These are phyloP conservation scores for Bombus sibiricus DNA, from an alignment of 1,140 invertebrate genomes.

Conservation along the genomic window DNA sequence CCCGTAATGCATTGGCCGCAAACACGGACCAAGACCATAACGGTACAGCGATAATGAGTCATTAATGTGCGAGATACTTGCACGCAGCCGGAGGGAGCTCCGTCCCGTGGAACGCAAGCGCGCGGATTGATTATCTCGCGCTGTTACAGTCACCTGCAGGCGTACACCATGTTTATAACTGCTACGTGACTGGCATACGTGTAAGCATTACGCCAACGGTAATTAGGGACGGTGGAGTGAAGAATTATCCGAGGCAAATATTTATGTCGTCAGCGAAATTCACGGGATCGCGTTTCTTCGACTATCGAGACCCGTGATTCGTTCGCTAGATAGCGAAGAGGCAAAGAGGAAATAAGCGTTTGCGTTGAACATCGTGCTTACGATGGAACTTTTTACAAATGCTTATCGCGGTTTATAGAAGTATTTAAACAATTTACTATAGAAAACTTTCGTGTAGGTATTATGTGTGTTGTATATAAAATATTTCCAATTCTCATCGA, in stretches of 20 bases:
- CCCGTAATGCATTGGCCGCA: conserved; percentile 57
- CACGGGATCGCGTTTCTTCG: conserved; percentile 42
- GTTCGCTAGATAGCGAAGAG: conserved; percentile 10
- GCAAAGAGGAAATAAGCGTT: not conserved
- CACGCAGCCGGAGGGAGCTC: conserved; percentile 26
- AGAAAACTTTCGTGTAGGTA: no score
- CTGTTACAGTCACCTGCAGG: conserved; percentile 68
- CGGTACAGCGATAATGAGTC: conserved; percentile 68
- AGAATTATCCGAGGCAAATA: conserved; percentile 66
- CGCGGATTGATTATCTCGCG: conserved; percentile 69
- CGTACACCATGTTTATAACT: conserved; percentile 67
- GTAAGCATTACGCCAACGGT: conserved; percentile 44
- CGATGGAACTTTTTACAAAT: no score
- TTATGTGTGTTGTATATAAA: no score
- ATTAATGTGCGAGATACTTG: conserved; percentile 69
- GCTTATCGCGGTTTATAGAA: no score
- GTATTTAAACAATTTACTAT: not conserved
- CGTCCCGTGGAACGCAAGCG: conserved; percentile 39
- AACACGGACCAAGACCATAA: conserved; percentile 65
- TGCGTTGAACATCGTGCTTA: no score
- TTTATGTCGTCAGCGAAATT: conserved; percentile 53
- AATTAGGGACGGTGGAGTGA: conserved; percentile 58
- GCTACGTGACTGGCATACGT: conserved; percentile 57
- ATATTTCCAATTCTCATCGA: not conserved
- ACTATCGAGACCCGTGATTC: conserved; percentile 26